Percentiles rank a stretch among this genome's conserved stretches.
Evolutionary conservation across 2,113 vertebrate species (phyloP).

Genomic region (Vulpes lagopus): DNA sequence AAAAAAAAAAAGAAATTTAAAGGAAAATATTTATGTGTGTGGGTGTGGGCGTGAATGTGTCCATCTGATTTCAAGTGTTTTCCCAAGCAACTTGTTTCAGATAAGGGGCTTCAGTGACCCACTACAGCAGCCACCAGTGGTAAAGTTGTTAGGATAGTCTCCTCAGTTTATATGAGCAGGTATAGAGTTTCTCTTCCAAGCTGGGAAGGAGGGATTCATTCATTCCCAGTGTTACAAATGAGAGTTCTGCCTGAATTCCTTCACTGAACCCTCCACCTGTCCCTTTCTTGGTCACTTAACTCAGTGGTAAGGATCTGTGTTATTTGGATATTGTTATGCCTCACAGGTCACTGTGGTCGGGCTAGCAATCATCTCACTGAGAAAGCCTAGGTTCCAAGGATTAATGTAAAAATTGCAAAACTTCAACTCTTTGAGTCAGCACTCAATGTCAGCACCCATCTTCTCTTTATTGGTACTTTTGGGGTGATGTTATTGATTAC

Average conservation of each 20-base stretch:
- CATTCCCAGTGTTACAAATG: not conserved
- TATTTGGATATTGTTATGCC: not conserved
- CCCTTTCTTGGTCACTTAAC: not conserved
- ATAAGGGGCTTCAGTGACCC: not conserved
- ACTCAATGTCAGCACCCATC: not conserved
- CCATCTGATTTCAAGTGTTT: not conserved
- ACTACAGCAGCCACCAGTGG: too few relatives aligned
- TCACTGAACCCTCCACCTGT: not conserved
- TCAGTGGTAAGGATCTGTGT: not conserved
- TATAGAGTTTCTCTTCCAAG: not conserved
- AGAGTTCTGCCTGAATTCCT: not conserved
- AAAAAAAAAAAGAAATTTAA: not conserved
- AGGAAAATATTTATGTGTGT: not conserved
- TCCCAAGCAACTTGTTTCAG: not conserved
- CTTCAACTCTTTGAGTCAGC: not conserved
- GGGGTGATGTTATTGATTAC: not conserved
- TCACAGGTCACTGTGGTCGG: not conserved
- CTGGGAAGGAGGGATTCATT: not conserved
- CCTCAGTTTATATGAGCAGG: not conserved
- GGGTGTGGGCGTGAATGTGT: not conserved
- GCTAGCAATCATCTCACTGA: not conserved
- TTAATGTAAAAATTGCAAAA: not conserved
- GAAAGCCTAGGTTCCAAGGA: not conserved
- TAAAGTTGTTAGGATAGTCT: not conserved
- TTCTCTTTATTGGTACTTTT: not conserved